Conservation (phyloP, 2,888 invertebrate species). For the Lordiphosa fenestrarum region DNA sequence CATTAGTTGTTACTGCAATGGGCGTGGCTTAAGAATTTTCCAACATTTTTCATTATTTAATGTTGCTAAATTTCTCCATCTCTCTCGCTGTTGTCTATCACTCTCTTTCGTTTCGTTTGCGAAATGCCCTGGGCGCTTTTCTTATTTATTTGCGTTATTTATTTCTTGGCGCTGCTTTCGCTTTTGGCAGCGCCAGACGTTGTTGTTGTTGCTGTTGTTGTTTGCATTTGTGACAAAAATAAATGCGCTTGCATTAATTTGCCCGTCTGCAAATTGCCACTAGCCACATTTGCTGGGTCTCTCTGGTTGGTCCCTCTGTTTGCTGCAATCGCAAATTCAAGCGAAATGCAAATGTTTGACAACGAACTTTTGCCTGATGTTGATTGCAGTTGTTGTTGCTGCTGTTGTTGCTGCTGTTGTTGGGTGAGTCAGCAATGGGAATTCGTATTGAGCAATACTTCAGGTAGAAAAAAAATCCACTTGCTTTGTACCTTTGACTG, state of each 20-base stretch:
- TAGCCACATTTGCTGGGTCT: slow-evolving; percentile 43
- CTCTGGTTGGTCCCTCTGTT: not conserved
- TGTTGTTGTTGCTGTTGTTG: slow-evolving; percentile 46
- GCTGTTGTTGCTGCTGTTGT: slow-evolving; percentile 8
- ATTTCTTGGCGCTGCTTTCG: slow-evolving; percentile 72
- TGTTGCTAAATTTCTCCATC: slow-evolving; percentile 35
- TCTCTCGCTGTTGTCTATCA: slow-evolving; percentile 14
- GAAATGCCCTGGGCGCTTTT: slow-evolving; percentile 63
- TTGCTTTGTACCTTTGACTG: slow-evolving; percentile 60
- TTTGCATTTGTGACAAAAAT: slow-evolving; percentile 72
- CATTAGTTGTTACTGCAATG: slow-evolving; percentile 40
- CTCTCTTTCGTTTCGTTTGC: slow-evolving; percentile 8
- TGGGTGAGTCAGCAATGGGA: slow-evolving; percentile 47
- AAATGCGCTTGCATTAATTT: slow-evolving; percentile 71
- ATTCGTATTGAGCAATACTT: slow-evolving; percentile 39
- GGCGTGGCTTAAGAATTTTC: slow-evolving; percentile 45
- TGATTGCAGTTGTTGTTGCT: slow-evolving; percentile 9
- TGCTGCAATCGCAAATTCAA: slow-evolving; percentile 67
- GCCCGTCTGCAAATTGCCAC: slow-evolving; percentile 72
- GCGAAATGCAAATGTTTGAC: slow-evolving; percentile 72
- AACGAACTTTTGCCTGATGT: slow-evolving; percentile 57
- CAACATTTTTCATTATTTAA: slow-evolving; percentile 60
- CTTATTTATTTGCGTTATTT: slow-evolving; percentile 73
- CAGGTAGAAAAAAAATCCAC: slow-evolving; percentile 38
- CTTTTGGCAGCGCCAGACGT: slow-evolving; percentile 70